Percentiles rank a stretch among this genome's conserved stretches.
These are phyloP conservation scores for Uropsilus gracilis DNA, from an alignment of 2,113 vertebrate species.

Conservation along the genomic window DNA sequence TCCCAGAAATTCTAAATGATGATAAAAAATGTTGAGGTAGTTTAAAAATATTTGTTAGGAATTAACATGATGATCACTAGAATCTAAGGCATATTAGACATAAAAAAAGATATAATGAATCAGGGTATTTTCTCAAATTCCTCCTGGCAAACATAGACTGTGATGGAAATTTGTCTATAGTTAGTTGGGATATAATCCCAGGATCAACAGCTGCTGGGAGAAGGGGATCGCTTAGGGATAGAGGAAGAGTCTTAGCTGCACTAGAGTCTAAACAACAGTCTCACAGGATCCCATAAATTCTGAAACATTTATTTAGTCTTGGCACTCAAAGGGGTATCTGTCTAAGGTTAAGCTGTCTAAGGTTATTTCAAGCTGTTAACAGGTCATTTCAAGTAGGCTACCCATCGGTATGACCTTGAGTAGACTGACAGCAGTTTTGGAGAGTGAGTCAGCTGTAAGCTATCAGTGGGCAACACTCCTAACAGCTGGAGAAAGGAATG, in stretches of 20 bases:
- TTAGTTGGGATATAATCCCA: neutral
- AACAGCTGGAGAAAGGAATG: neutral
- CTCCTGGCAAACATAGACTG: neutral
- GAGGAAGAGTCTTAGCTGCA: neutral
- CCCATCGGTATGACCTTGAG: neutral
- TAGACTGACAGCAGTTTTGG: neutral
- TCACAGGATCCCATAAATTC: neutral
- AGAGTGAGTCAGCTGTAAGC: neutral
- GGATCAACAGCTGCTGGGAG: neutral
- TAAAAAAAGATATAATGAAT: neutral
- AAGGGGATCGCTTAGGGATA: neutral
- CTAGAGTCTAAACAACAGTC: neutral
- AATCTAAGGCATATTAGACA: neutral
- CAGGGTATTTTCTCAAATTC: neutral
- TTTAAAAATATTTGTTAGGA: neutral
- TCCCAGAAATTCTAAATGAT: neutral
- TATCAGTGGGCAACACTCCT: neutral
- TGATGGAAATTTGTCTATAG: neutral
- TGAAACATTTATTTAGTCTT: neutral
- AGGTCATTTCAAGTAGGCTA: neutral
- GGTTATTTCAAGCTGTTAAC: neutral
- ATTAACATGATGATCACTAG: neutral
- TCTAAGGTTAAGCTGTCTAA: neutral
- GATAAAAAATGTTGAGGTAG: neutral
- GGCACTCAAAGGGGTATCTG: neutral